phyloP scores from a whole-genome alignment of 2,888 invertebrate species.

The Peribatodes rhomboidaria region DNA sequence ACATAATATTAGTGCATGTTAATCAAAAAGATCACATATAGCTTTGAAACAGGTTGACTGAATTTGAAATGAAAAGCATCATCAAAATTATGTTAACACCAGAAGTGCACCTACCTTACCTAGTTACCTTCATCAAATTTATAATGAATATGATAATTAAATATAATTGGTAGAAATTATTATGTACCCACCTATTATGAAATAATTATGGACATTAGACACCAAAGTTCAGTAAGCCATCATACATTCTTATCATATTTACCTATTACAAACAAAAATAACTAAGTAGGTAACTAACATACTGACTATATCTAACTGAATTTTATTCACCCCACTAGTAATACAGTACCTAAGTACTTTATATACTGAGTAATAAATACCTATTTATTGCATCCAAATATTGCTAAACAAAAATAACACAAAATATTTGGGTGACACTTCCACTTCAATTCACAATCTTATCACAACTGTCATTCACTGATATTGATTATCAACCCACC shows the following conservation, averaged over 20 bases:
- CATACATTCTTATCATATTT: not conserved
- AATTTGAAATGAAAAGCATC: too few relatives aligned
- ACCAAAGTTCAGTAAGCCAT: not conserved
- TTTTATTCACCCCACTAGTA: not conserved
- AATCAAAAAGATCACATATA: too few relatives aligned
- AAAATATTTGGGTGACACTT: conserved; percentile 22
- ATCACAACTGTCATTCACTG: conserved; percentile 42
- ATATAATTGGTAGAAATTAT: not conserved
- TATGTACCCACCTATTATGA: not conserved
- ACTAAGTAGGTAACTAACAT: not conserved
- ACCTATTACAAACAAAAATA: not conserved
- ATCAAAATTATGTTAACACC: too few relatives aligned
- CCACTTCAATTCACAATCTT: conserved; percentile 29
- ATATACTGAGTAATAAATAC: not conserved
- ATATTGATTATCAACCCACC: conserved; percentile 32
- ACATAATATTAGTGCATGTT: too few relatives aligned
- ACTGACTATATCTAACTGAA: not conserved
- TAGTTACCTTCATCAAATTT: too few relatives aligned
- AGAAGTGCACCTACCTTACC: too few relatives aligned
- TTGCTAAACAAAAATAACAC: conserved; percentile 6
- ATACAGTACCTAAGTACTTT: not conserved
- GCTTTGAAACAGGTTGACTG: too few relatives aligned
- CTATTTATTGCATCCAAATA: not conserved
- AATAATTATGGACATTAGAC: not conserved
- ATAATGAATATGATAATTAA: too few relatives aligned